Base-by-base conservation (phyloP, 2,797 vertebrate species). In the Poeciliopsis infans region DNA sequence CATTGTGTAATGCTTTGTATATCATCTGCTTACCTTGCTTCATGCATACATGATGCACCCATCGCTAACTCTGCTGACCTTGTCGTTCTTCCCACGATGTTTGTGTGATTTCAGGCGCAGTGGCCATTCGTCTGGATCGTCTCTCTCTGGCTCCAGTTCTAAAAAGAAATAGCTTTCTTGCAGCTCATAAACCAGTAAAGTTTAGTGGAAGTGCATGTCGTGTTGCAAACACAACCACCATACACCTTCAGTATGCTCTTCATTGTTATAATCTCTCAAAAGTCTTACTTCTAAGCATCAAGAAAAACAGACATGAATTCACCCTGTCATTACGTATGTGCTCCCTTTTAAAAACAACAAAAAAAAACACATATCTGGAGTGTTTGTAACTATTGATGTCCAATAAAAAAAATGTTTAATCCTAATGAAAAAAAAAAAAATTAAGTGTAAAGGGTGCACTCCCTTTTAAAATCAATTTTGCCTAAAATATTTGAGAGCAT, bases 111-210 rank as follows among this genome's bases (percentile, higher is more conserved):
- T 64, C 97, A 99, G 97, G 95, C 92, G 95, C 95, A 91, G 96
- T 84, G 95, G 94, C 92, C 97, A 96, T 53, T 99, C 98, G 47
- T 97, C 98, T 79, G 97, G 98, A 96, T 99, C 98, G 64, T 99
- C 98, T 91, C 96, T 97, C 94, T 99, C 98, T 95, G 98, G 96
- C 96, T 99, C 98, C 93, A 98, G 97, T 97, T 97, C 96, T 93
- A 98, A 98, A 98, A 97, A 98, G 97, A 98, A 99, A 97, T 98
- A 96, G 96, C 72, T 88, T 92, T 89, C 90, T 84, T 95, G 94
- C 93, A 81, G 85, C 86, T 88, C 86, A 89, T 85, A 91, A 86
- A 81, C 86, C 90, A 79, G 82, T 93, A 94, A 95, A 90, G 74
- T 88, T 86, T 91, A 96, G 91, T 95, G 85, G 89, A 96, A 96